phyloP scores from a whole-genome alignment of 2,888 invertebrate genomes.

The Drosophila parthenogenetica region DNA sequence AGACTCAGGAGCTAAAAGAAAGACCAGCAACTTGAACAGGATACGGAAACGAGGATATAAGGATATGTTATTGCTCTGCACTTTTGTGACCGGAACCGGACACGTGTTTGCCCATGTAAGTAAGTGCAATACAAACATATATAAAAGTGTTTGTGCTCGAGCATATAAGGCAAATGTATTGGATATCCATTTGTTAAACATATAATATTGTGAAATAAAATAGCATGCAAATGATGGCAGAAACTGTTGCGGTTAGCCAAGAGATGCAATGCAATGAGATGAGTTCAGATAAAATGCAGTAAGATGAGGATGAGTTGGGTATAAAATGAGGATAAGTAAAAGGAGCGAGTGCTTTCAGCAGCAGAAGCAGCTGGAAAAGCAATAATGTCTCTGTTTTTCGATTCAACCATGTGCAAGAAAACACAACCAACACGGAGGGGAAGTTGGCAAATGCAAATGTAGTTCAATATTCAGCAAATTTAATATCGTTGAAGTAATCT shows the following conservation, averaged over 20 bases:
- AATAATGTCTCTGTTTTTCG: slow-evolving; percentile 39
- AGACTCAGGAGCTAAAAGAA: slow-evolving; percentile 35
- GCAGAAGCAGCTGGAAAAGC: slow-evolving; percentile 22
- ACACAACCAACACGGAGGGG: slow-evolving; percentile 12
- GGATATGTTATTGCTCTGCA: slow-evolving; percentile 13
- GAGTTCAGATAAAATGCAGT: slow-evolving; percentile 2
- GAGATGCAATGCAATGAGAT: slow-evolving; percentile 19
- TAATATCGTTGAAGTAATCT: neutral
- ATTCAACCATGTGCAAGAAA: slow-evolving; percentile 7
- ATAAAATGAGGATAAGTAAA: slow-evolving; percentile 13
- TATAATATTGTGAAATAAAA: slow-evolving; percentile 54
- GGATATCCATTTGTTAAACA: slow-evolving; percentile 46
- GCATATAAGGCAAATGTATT: slow-evolving; percentile 39
- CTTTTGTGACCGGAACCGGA: slow-evolving; percentile 28
- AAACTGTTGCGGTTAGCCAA: slow-evolving; percentile 38
- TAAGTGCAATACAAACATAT: slow-evolving; percentile 36
- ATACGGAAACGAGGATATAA: slow-evolving; percentile 8
- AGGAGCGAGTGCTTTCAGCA: slow-evolving; percentile 7
- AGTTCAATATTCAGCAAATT: slow-evolving; percentile 4
- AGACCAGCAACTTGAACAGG: slow-evolving; percentile 1
- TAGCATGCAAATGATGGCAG: slow-evolving; percentile 42
- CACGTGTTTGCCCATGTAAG: slow-evolving; percentile 48
- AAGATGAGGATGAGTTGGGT: slow-evolving; percentile 5
- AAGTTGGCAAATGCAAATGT: slow-evolving; percentile 31
- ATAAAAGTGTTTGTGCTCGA: slow-evolving; percentile 6